These are phyloP conservation scores for Myzus persicae DNA, from an alignment of 1,140 invertebrate genomes.

Conservation along the genomic window DNA sequence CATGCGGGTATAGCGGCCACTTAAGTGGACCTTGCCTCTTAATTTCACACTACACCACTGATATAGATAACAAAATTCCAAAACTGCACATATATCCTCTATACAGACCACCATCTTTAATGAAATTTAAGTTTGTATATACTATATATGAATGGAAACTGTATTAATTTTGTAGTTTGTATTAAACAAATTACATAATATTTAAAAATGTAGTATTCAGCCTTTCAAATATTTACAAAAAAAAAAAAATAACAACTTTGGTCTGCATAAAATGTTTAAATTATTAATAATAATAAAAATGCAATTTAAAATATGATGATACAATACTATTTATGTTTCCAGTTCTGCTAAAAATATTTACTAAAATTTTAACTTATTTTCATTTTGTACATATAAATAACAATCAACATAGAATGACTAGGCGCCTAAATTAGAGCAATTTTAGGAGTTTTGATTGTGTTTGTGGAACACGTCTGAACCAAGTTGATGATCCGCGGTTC, in stretches of 20 bases:
- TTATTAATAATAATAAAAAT: conserved; percentile 4
- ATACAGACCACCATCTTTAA: too few relatives aligned
- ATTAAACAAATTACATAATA: too few relatives aligned
- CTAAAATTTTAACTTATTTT: conserved; percentile 16
- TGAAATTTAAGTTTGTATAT: too few relatives aligned
- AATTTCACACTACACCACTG: too few relatives aligned
- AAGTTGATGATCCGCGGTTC: conserved; percentile 73
- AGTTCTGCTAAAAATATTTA: conserved; percentile 9
- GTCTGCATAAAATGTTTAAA: background rate
- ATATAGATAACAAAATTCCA: too few relatives aligned
- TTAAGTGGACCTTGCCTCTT: too few relatives aligned
- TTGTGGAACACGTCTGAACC: conserved; percentile 62
- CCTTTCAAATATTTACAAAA: background rate
- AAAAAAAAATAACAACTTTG: background rate
- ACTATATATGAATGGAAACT: too few relatives aligned
- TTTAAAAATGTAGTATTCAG: too few relatives aligned
- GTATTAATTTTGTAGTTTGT: too few relatives aligned
- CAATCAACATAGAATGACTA: conserved; percentile 16
- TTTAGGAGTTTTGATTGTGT: conserved; percentile 35
- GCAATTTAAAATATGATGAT: background rate
- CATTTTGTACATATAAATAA: conserved; percentile 26
- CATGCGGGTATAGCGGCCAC: too few relatives aligned
- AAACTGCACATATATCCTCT: too few relatives aligned
- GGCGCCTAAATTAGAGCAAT: background rate
- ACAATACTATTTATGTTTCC: conserved; percentile 4